Evolutionary conservation across 1,140 invertebrate genomes (phyloP), one percentile per base, ranked within the genome.

Genomic region (Scylla paramamosain): DNA sequence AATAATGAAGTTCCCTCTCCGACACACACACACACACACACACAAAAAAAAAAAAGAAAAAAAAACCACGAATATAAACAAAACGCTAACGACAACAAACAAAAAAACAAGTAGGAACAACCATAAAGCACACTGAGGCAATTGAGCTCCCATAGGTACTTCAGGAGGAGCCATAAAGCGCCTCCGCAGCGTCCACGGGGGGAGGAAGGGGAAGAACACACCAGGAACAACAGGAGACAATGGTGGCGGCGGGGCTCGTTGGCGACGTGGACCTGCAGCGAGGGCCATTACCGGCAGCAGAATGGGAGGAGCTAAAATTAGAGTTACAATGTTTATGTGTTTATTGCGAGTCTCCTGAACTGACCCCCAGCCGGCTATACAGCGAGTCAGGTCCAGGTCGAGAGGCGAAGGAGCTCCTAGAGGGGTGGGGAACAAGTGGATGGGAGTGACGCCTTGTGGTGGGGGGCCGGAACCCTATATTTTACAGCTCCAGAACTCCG

Each of bases 241-340:
- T 77, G 67, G 20, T 77, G 20, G 67, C 67, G 67, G 67, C 20
- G n/a, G n/a, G 67, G 67, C 20, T n/a, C 6, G 67, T 25, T n/a
- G 67, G 67, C 67, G 67, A 77, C 67, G 67, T 59, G 67, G 25
- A 77, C 67, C 48, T 91, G 89, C 46, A 59, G 20, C 29, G 25
- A 12, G 89, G 89, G 31, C 46, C 46, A 91, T 91, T 91, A 48
- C 89, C 89, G 59, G 89, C 89, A 59, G 89, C 89, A 39, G 46
- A 29, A 59, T 46, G 89, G 29, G 48, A 29, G 10, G 59, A 25
- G 46, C 46, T 46, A 91, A 91, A 91, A 91, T 91, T 91, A 91
- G 89, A 91, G 89, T 91, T 91, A 59, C 89, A 39, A 46, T 91
- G 32, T 91, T 91, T 91, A 91, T 91, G 89, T 91, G 89, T 91